Conservation (phyloP, 2,888 invertebrate species). For the Seira sanloemensis region DNA sequence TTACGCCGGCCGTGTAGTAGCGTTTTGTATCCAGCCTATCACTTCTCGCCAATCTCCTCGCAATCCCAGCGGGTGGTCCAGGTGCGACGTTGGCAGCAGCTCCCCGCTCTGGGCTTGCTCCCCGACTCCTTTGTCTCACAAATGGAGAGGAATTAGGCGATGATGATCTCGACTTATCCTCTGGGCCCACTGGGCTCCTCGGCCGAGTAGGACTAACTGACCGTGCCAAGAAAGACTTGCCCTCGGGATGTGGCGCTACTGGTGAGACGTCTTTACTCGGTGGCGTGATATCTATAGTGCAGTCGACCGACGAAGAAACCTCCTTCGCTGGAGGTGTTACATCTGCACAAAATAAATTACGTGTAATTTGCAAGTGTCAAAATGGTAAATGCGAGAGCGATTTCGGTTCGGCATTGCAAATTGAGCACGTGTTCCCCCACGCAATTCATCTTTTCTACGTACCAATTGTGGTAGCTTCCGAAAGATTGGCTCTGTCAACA, state of each 20-base stretch:
- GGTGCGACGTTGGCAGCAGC: conserved; percentile 69
- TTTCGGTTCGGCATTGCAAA: conserved; percentile 74
- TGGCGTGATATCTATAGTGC: conserved; percentile 63
- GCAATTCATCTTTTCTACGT: conserved; percentile 69
- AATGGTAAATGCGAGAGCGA: conserved; percentile 36
- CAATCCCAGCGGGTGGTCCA: conserved; percentile 76
- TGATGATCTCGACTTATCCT: conserved; percentile 36
- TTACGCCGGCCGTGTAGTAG: conserved; percentile 82
- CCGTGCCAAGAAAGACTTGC: conserved; percentile 41
- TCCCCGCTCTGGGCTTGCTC: conserved; percentile 66
- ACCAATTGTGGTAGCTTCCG: conserved; percentile 31
- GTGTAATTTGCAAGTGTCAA: conserved; percentile 27
- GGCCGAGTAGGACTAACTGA: conserved; percentile 41
- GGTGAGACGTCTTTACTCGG: conserved; percentile 71
- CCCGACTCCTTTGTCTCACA: conserved; percentile 29
- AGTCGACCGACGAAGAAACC: conserved; percentile 51
- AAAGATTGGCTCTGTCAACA: conserved; percentile 41
- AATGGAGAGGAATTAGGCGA: conserved; percentile 30
- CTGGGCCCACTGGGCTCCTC: conserved; percentile 46
- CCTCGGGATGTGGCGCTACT: conserved; percentile 58
- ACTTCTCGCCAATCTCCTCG: conserved; percentile 77
- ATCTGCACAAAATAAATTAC: conserved; percentile 30
- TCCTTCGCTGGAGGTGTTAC: conserved; percentile 66
- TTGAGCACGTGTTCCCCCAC: conserved; percentile 78
- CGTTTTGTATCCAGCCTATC: conserved; percentile 77